phyloP scores from a whole-genome alignment of 2,113 vertebrate genomes.

The Megalops atlanticus region DNA sequence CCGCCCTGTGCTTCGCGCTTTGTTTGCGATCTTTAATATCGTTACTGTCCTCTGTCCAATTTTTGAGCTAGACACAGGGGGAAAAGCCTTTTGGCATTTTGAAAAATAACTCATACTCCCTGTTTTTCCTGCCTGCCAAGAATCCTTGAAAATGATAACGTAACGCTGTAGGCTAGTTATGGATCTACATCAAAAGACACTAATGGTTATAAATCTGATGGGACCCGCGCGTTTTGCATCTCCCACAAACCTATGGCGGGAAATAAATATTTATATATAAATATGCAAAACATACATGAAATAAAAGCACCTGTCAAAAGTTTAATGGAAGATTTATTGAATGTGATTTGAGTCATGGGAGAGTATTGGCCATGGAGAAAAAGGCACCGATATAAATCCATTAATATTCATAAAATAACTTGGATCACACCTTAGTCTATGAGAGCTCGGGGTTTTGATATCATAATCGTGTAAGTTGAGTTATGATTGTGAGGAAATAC shows the following conservation, averaged over 20 bases:
- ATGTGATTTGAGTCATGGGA: slow-evolving; percentile 1
- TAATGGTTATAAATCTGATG: slow-evolving; percentile 65
- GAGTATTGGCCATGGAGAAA: not conserved
- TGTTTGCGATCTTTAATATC: slow-evolving; percentile 61
- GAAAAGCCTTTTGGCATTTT: slow-evolving; percentile 64
- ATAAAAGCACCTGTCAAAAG: slow-evolving; percentile 43
- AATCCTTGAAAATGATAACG: slow-evolving; percentile 69
- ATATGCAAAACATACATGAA: slow-evolving; percentile 33
- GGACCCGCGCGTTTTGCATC: slow-evolving; percentile 65
- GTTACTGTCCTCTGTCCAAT: slow-evolving; percentile 58
- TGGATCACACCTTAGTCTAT: not conserved
- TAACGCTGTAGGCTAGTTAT: slow-evolving; percentile 53
- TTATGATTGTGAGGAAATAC: not conserved
- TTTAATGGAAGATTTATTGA: slow-evolving; percentile 38
- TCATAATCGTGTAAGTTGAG: not conserved
- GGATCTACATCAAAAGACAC: slow-evolving; percentile 56
- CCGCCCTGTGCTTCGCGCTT: slow-evolving; percentile 47
- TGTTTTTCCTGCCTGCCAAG: slow-evolving; percentile 63
- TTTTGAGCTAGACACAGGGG: slow-evolving; percentile 53
- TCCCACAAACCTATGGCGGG: slow-evolving; percentile 41
- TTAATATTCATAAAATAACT: slow-evolving; percentile 4
- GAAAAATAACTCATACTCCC: slow-evolving; percentile 68
- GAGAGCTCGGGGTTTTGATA: not conserved
- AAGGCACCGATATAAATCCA: slow-evolving; percentile 5
- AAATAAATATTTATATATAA: slow-evolving; percentile 39